phyloP scores from a whole-genome alignment of 2,888 invertebrate genomes.

The Polia nebulosa region DNA sequence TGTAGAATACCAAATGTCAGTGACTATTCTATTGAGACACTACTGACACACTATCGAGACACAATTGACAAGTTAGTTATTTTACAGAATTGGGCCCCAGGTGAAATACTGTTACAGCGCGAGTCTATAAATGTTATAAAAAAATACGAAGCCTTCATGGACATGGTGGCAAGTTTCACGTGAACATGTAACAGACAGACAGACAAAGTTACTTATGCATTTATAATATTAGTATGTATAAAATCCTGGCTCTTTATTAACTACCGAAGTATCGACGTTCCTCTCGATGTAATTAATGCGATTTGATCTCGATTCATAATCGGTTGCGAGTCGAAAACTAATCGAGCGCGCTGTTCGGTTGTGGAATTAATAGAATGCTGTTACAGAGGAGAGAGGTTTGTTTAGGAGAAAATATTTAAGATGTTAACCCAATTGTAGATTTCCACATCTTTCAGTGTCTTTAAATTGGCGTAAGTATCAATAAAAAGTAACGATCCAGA shows the following conservation, averaged over 20 bases:
- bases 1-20: too few relatives aligned
- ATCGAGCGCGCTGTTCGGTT: slow-evolving; percentile 42
- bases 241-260: slow-evolving; percentile 61
- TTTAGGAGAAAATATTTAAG: not conserved
- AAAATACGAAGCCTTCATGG: too few relatives aligned
- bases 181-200: too few relatives aligned
- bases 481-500: too few relatives aligned
- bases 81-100: too few relatives aligned
- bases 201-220: not conserved
- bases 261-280: slow-evolving; percentile 65
- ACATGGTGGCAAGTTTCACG: too few relatives aligned
- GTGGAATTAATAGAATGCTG: slow-evolving; percentile 36
- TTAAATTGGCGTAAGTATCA: too few relatives aligned
- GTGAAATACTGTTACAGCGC: too few relatives aligned
- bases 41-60: too few relatives aligned
- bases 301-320: slow-evolving; percentile 68
- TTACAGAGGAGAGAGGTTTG: not conserved
- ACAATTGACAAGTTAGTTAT: too few relatives aligned
- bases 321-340: slow-evolving; percentile 45
- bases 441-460: not conserved
- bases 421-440: not conserved
- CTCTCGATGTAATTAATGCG: slow-evolving; percentile 67
- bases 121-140: too few relatives aligned
- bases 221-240: slow-evolving; percentile 4
- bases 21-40: too few relatives aligned